Evolutionary conservation across 2,888 invertebrate genomes (phyloP).

Genomic region (Parthenolecanium corni): DNA sequence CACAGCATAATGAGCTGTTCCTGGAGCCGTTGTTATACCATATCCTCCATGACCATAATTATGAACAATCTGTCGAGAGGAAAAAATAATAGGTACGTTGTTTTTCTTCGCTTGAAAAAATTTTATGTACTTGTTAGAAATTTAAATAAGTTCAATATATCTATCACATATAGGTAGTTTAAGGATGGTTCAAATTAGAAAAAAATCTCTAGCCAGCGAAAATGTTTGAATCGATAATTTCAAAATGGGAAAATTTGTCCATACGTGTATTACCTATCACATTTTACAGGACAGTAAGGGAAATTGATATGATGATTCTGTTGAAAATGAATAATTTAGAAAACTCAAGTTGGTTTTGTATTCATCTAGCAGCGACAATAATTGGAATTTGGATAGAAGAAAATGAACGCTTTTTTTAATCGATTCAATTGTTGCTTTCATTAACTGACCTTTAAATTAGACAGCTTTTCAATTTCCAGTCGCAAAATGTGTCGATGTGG

Average conservation of each 20-base stretch:
- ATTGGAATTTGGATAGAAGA: too few relatives aligned
- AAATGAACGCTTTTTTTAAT: too few relatives aligned
- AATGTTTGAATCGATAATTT: too few relatives aligned
- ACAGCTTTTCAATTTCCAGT: slow-evolving; percentile 52
- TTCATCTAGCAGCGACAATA: too few relatives aligned
- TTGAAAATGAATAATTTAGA: too few relatives aligned
- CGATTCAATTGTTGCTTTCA: too few relatives aligned
- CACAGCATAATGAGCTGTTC: slow-evolving; percentile 68
- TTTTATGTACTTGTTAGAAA: not conserved
- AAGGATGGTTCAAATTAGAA: not conserved
- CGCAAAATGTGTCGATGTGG: slow-evolving; percentile 65
- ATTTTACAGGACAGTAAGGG: too few relatives aligned
- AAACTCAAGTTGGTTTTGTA: too few relatives aligned
- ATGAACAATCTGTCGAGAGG: slow-evolving; percentile 57
- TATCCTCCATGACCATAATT: slow-evolving; percentile 94
- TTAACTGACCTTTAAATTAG: slow-evolving; percentile 31
- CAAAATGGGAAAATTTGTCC: too few relatives aligned
- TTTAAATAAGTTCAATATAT: not conserved
- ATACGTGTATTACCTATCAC: too few relatives aligned
- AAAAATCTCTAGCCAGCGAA: too few relatives aligned
- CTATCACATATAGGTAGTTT: not conserved
- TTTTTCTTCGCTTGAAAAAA: not conserved
- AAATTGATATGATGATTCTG: too few relatives aligned
- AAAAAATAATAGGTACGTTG: not conserved
- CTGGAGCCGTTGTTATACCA: slow-evolving; percentile 80